phyloP scores from a whole-genome alignment of 2,888 invertebrate species.

The Terebella lapidaria region DNA sequence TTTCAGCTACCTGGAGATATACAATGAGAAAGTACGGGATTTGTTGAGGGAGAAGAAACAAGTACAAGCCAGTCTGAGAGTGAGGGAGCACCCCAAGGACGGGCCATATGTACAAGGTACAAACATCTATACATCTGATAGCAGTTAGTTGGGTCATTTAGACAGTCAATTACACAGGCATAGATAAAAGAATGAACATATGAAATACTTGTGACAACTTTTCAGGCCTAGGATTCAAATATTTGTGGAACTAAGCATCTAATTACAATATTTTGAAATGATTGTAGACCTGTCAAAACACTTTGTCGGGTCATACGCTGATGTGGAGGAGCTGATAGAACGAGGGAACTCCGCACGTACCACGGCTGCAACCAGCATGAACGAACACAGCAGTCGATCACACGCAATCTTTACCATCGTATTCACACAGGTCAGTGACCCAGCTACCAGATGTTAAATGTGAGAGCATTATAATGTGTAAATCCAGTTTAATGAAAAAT shows the following conservation, averaged over 20 bases:
- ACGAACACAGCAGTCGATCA: constrained; percentile 64
- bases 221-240: too few relatives aligned
- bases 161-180: too few relatives aligned
- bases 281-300: constrained; percentile 48
- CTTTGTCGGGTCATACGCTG: constrained; percentile 40
- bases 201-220: too few relatives aligned
- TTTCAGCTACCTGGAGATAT: constrained; percentile 68
- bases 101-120: constrained; percentile 78
- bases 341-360: constrained; percentile 56
- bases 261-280: not conserved
- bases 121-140: too few relatives aligned
- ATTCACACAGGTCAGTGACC: constrained; percentile 47
- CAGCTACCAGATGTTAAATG: not conserved
- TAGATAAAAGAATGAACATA: too few relatives aligned
- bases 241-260: too few relatives aligned
- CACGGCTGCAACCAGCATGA: constrained; percentile 69
- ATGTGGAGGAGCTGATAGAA: constrained; percentile 33
- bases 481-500: not conserved
- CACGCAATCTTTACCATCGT: constrained; percentile 61
- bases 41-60: constrained; percentile 53
- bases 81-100: constrained; percentile 68
- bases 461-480: not conserved
- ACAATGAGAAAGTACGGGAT: constrained; percentile 73
- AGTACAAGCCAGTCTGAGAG: constrained; percentile 63
- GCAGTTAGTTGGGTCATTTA: too few relatives aligned